Evolutionary conservation across 2,113 vertebrate genomes (phyloP).

Genomic region (Piprites chloris): DNA sequence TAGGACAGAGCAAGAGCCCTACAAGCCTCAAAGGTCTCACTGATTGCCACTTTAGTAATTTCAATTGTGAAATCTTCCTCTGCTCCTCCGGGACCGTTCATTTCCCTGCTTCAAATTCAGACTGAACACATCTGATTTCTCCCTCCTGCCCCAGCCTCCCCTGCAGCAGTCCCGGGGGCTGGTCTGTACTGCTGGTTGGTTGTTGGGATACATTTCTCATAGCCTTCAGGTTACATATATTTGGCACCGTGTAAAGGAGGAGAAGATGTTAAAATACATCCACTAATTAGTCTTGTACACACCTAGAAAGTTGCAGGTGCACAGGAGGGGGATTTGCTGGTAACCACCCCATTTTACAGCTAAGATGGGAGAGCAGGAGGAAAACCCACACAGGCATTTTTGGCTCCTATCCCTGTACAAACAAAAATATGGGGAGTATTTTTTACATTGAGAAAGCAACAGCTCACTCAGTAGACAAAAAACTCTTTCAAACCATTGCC

Average conservation of each 20-base stretch:
- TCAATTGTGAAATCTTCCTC: background rate
- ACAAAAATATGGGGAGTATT: background rate
- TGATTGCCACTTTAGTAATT: rapidly evolving
- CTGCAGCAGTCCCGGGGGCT: background rate
- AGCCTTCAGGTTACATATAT: background rate
- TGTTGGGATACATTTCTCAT: background rate
- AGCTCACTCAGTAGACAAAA: background rate
- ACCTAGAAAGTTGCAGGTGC: background rate
- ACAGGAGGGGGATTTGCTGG: background rate
- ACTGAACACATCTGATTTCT: background rate
- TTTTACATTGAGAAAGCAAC: background rate
- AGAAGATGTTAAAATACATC: background rate
- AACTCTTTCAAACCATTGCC: background rate
- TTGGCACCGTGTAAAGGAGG: background rate
- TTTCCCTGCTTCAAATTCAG: background rate
- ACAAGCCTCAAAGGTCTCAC: background rate
- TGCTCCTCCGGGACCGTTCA: background rate
- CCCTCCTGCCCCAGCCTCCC: background rate
- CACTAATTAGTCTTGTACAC: background rate
- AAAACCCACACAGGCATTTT: background rate
- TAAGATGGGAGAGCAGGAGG: background rate
- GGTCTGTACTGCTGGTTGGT: background rate
- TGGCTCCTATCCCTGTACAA: background rate
- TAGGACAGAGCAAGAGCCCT: background rate
- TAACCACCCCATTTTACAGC: background rate